phyloP scores from a whole-genome alignment of 2,113 vertebrate species.

The Polypterus senegalus region DNA sequence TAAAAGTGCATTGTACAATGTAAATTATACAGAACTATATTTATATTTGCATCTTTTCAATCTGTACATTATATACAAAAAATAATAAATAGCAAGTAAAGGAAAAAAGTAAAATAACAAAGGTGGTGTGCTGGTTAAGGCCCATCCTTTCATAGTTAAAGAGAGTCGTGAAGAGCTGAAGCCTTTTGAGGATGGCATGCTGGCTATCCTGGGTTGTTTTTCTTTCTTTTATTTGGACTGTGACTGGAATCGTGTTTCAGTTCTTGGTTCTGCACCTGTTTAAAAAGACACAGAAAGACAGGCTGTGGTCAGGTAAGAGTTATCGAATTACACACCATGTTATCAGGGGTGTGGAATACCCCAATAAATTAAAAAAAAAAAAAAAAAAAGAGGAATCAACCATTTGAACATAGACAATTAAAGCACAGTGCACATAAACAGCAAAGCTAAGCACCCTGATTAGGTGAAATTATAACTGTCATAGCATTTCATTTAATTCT shows the following conservation, averaged over 20 bases:
- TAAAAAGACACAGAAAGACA: slow-evolving; percentile 65
- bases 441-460: neutral
- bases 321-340: slow-evolving; percentile 22
- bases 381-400: slow-evolving; percentile 2
- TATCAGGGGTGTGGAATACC: slow-evolving; percentile 2
- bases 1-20: slow-evolving; percentile 41
- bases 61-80: slow-evolving; percentile 59
- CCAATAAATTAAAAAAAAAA: slow-evolving; percentile 4
- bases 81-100: slow-evolving; percentile 44
- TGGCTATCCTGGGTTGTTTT: slow-evolving; percentile 81
- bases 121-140: slow-evolving; percentile 28
- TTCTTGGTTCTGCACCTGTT: slow-evolving; percentile 96
- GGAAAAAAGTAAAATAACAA: slow-evolving; percentile 36
- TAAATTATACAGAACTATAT: slow-evolving; percentile 19
- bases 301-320: slow-evolving; percentile 52
- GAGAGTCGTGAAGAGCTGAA: slow-evolving; percentile 39
- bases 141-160: slow-evolving; percentile 45
- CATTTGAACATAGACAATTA: neutral
- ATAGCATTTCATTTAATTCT: neutral
- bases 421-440: neutral
- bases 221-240: slow-evolving; percentile 94
- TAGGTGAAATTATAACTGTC: slow-evolving; percentile 3
- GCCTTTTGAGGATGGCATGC: slow-evolving; percentile 34
- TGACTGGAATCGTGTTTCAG: slow-evolving; percentile 87
- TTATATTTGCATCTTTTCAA: slow-evolving; percentile 22